Conservation (phyloP, 2,113 vertebrate species). For the Centropus unirufus region DNA sequence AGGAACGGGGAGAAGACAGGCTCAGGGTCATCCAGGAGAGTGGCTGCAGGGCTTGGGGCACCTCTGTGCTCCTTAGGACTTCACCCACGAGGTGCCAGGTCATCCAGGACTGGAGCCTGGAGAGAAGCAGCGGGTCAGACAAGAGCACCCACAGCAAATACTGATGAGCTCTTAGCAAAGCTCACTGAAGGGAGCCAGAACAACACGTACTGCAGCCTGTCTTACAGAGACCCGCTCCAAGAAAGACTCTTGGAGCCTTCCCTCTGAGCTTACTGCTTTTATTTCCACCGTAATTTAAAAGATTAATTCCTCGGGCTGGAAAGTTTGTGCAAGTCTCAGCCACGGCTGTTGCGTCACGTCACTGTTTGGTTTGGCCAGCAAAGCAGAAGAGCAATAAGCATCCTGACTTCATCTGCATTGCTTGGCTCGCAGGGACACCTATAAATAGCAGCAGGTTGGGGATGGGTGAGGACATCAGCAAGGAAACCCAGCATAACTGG, state of each 20-base stretch:
- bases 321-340: neutral
- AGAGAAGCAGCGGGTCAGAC: neutral
- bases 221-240: neutral
- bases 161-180: neutral
- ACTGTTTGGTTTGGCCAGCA: neutral
- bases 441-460: neutral
- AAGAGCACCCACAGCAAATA: neutral
- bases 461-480: neutral
- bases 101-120: neutral
- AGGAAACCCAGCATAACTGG: neutral
- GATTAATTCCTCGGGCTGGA: neutral
- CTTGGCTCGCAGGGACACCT: neutral
- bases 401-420: neutral
- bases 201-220: neutral
- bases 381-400: neutral
- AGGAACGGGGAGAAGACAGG: neutral
- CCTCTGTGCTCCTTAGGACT: rapidly evolving
- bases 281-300: neutral
- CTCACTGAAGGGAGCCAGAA: neutral
- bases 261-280: neutral
- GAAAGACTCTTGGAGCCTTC: neutral
- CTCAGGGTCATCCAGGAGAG: neutral
- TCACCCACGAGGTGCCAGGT: rapidly evolving
- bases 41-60: neutral
- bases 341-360: neutral